Evolutionary conservation across 2,797 vertebrate genomes (phyloP).

Genomic region (Pangasius djambal): DNA sequence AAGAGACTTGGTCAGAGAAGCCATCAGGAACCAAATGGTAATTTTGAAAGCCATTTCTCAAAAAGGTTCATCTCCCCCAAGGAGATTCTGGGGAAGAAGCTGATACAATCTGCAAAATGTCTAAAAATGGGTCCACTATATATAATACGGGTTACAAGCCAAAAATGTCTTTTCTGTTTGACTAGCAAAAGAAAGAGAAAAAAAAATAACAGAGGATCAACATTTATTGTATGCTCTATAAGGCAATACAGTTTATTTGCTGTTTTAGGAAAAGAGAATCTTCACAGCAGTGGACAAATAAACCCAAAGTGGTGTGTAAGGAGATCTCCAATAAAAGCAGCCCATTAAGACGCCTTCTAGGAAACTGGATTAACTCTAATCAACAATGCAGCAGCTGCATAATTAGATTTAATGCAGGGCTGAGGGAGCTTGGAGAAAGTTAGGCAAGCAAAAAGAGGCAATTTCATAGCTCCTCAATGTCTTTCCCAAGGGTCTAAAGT

Average conservation of each 20-base stretch:
- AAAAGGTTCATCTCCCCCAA: neutral
- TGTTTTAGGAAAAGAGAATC: conserved; percentile 64
- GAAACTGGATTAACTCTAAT: conserved; percentile 73
- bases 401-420: conserved; percentile 47
- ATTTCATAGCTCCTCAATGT: conserved; percentile 38
- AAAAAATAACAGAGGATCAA: neutral
- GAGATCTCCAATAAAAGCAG: conserved; percentile 72
- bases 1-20: neutral
- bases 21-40: neutral
- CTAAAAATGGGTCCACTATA: neutral
- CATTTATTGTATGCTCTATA: neutral
- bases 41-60: neutral
- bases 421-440: neutral
- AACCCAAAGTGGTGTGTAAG: conserved; percentile 77
- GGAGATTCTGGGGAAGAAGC: neutral
- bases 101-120: neutral
- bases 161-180: neutral
- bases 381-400: conserved; percentile 67
- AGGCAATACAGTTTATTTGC: neutral
- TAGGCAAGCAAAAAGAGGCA: conserved; percentile 21
- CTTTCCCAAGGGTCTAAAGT: conserved; percentile 57
- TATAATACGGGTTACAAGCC: neutral
- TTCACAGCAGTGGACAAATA: conserved; percentile 76
- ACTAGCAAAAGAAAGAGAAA: neutral
- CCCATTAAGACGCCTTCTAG: conserved; percentile 77